Conservation (phyloP, 2,888 invertebrate genomes). For the Himalopsyche tibetana region DNA sequence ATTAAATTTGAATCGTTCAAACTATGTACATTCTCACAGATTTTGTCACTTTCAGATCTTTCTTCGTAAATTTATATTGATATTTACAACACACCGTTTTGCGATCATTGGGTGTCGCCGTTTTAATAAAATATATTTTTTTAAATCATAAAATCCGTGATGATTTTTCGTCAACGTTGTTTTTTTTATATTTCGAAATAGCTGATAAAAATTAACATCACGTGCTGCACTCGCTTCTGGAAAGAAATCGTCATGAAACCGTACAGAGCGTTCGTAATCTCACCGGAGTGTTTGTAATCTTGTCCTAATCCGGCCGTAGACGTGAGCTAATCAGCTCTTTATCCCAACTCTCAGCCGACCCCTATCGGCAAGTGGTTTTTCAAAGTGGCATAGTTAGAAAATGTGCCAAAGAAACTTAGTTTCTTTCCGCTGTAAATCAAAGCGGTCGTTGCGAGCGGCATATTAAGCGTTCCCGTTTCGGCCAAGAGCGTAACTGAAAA, state of each 20-base stretch:
- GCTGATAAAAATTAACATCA: background rate
- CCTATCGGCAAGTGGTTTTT: slow-evolving; percentile 35
- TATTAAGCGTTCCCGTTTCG: slow-evolving; percentile 43
- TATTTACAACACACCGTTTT: too few species aligned
- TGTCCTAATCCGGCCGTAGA: background rate
- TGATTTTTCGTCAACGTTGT: background rate
- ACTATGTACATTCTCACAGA: too few species aligned
- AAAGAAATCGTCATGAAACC: background rate
- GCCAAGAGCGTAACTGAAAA: slow-evolving; percentile 53
- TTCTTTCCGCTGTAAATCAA: slow-evolving; percentile 63
- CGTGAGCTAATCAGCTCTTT: slow-evolving; percentile 39
- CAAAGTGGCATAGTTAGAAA: slow-evolving; percentile 53
- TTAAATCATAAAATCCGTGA: background rate
- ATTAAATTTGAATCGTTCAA: too few species aligned
- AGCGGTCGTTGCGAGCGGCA: slow-evolving; percentile 59
- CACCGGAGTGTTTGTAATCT: background rate
- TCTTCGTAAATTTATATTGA: too few species aligned
- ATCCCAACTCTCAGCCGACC: background rate
- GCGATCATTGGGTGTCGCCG: too few species aligned
- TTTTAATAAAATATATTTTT: background rate
- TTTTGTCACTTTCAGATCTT: too few species aligned
- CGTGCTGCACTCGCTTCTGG: background rate
- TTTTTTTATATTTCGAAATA: background rate
- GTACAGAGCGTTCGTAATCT: background rate
- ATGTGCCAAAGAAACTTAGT: slow-evolving; percentile 59